These are phyloP conservation scores for Jacana jacana DNA, from an alignment of 2,113 vertebrate genomes.

Conservation along the genomic window DNA sequence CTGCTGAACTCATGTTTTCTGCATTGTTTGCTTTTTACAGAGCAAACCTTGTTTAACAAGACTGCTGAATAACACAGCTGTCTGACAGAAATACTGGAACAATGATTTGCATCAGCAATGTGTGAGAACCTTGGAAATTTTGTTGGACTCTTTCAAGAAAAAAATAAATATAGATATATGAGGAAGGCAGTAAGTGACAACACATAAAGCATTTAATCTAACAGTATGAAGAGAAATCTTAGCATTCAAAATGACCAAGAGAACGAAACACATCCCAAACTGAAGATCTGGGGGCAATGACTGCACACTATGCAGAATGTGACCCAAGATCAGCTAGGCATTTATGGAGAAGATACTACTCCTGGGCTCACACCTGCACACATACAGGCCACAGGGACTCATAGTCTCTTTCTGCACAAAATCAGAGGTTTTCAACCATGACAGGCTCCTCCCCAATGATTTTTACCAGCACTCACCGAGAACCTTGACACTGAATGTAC, in stretches of 20 bases:
- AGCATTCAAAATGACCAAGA: background rate
- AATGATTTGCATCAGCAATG: background rate
- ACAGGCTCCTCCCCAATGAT: background rate
- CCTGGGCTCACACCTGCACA: background rate
- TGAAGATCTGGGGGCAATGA: background rate
- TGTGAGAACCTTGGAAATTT: background rate
- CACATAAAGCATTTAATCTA: background rate
- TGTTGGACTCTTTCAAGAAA: background rate
- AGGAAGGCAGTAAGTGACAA: background rate
- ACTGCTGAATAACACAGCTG: background rate
- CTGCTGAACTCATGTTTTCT: background rate
- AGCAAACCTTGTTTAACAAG: background rate
- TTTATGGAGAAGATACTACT: background rate
- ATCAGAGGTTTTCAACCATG: background rate
- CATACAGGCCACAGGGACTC: background rate
- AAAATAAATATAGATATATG: background rate
- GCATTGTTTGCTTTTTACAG: background rate
- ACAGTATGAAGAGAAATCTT: background rate
- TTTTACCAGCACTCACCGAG: conserved; percentile 82
- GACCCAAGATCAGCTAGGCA: background rate
- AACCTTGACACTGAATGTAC: conserved; percentile 89
- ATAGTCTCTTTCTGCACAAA: background rate
- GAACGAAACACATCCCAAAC: background rate
- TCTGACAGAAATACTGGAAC: background rate
- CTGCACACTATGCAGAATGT: background rate